These are phyloP conservation scores for Larimichthys polyactis DNA, from an alignment of 2,113 vertebrate species.

Conservation along the genomic window DNA sequence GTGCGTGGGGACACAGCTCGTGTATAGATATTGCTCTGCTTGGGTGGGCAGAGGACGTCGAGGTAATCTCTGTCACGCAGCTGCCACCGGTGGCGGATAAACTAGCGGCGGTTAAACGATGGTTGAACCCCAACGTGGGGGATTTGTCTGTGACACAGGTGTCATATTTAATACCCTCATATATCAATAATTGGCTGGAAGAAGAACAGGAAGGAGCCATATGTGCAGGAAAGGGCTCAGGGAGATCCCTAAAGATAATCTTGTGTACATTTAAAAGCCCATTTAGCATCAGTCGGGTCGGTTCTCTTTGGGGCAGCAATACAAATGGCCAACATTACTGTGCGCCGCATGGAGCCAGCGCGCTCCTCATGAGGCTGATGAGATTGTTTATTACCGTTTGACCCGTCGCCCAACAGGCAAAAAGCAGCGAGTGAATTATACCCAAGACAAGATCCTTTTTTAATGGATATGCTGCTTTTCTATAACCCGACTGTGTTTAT, in stretches of 20 bases:
- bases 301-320: constrained; percentile 31
- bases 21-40: constrained; percentile 87
- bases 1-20: constrained; percentile 75
- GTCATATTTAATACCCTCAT: constrained; percentile 88
- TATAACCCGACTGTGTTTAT: background rate
- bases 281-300: constrained; percentile 56
- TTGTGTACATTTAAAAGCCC: constrained; percentile 73
- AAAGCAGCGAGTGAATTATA: constrained; percentile 13
- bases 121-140: constrained; percentile 62
- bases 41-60: constrained; percentile 86
- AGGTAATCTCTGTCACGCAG: constrained; percentile 88
- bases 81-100: constrained; percentile 82
- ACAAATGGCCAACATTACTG: constrained; percentile 47
- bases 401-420: constrained; percentile 61
- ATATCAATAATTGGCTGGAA: constrained; percentile 85
- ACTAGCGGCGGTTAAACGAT: constrained; percentile 77
- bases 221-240: constrained; percentile 71
- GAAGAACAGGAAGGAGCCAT: constrained; percentile 66
- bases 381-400: constrained; percentile 64
- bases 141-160: constrained; percentile 86
- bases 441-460: background rate
- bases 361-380: constrained; percentile 44
- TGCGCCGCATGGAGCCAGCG: constrained; percentile 16
- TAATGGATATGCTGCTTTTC: constrained; percentile 20
- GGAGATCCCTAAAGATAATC: constrained; percentile 75